Evolutionary conservation across 2,797 vertebrate species (phyloP).

Genomic region (Thamnophis elegans): DNA sequence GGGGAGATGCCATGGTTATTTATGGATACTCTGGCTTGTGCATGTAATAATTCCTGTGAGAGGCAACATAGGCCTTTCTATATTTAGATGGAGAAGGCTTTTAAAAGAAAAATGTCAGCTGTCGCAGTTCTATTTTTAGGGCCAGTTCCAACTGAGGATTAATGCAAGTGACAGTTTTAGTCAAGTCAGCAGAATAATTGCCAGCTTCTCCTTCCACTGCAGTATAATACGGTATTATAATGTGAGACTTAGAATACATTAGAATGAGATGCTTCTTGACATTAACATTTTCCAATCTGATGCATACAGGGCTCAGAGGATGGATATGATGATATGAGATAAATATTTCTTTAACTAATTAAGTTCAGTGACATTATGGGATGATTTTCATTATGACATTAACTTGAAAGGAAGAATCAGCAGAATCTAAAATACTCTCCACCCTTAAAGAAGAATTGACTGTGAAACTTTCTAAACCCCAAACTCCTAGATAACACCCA

Average conservation of each 20-base stretch:
- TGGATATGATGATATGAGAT: not conserved
- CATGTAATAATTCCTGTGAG: conserved; percentile 55
- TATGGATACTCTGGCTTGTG: conserved; percentile 41
- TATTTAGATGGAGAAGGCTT: conserved; percentile 55
- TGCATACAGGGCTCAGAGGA: not conserved
- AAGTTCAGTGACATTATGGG: not conserved
- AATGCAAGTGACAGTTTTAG: conserved; percentile 29
- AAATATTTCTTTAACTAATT: not conserved
- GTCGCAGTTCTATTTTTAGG: conserved; percentile 35
- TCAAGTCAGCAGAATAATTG: conserved; percentile 5
- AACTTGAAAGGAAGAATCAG: not conserved
- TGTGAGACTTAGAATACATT: not conserved
- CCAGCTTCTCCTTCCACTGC: not conserved
- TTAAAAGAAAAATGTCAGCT: conserved; percentile 47
- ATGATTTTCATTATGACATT: not conserved
- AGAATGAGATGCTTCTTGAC: not conserved
- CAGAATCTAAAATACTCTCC: not conserved
- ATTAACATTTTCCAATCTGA: not conserved
- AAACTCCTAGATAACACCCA: not conserved
- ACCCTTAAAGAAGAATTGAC: not conserved
- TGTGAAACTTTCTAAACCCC: not conserved
- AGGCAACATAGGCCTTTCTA: conserved; percentile 51
- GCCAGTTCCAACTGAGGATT: not conserved
- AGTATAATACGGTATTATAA: not conserved
- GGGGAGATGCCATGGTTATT: conserved; percentile 45